Evolutionary conservation across 2,113 vertebrate species (phyloP), one percentile per base, ranked within the genome.

Genomic region (Phalacrocorax pelagicus): DNA sequence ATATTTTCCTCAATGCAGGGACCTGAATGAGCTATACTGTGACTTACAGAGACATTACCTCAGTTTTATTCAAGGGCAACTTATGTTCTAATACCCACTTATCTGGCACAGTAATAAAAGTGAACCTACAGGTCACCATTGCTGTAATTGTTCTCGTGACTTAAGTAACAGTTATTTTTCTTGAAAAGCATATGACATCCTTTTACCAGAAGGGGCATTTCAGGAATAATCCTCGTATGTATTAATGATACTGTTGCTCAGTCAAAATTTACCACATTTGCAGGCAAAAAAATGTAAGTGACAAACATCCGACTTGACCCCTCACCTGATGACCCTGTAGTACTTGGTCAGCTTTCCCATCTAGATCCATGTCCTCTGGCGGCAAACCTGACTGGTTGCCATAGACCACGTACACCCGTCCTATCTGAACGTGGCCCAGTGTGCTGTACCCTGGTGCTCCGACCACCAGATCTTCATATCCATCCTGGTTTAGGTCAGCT

Each of bases 361-460:
- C 98, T 19, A 98, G 94, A 84, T 98, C 97, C 96, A 98, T 86
- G 80, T 98, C 92, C 4, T 94, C 30, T 8, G 66, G 88, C 1
- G 98, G 98, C 95, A 98, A 96, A 80, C 98, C 98, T 88, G 98
- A 92, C 17, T 79, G 81, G 1, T 67, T 98, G 69, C 98, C 78
- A 3, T 98, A 97, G 62, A 98, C 20, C 66, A 98, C 63, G 47
- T 98, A 98, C 7, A 98, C 98, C 2, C 98, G 97, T 40, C 98
- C 98, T 10, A 95, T 73, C 57, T 98, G 98, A 85, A 98, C 2
- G 24, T 1, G 96, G 88, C 98, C 98, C 2, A 97, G 15, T 2
- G 8, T 96, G 94, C 98, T 98, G 46, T 98, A 98, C 27, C 98
- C 98, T 0, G 98, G 98, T 11, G 98, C 98, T 5, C 98, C 98